Evolutionary conservation across 2,888 invertebrate genomes (phyloP).

Genomic region (Acrocyrtus sp.): DNA sequence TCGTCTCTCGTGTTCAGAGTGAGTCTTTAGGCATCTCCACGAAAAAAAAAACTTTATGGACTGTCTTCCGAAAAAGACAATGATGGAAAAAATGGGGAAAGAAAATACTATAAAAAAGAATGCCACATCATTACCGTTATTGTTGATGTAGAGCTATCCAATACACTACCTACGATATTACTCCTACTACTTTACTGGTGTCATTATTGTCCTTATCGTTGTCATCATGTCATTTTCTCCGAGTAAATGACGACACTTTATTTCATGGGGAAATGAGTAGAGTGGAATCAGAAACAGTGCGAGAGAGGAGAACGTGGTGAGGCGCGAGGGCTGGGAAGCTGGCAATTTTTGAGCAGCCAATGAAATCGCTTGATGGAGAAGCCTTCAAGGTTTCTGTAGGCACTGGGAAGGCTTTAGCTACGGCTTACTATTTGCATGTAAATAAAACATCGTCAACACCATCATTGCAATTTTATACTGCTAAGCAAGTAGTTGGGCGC

Average conservation of each 20-base stretch:
- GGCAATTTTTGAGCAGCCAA: not conserved
- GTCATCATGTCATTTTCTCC: slow-evolving; percentile 36
- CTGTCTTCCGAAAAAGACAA: slow-evolving; percentile 11
- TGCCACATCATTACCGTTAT: slow-evolving; percentile 43
- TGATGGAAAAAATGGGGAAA: not conserved
- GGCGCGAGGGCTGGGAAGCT: not conserved
- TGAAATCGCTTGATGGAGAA: not conserved
- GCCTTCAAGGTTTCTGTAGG: no score
- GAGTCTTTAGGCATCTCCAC: no score
- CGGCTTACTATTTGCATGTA: no score
- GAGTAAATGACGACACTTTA: slow-evolving; percentile 32
- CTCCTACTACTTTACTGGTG: slow-evolving; percentile 33
- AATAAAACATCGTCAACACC: no score
- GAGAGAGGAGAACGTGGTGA: not conserved
- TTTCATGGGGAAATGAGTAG: not conserved
- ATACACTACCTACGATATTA: no score
- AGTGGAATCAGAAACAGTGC: no score
- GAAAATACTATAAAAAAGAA: slow-evolving; percentile 18
- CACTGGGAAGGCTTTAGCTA: no score
- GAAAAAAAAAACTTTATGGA: no score
- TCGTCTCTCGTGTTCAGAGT: no score
- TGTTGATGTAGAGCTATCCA: no score
- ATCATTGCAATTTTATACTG: no score
- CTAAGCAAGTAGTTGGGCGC: no score
- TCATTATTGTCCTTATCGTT: slow-evolving; percentile 45